A percentile compares a stretch with the other conserved stretches of the same genome.
phyloP scores from a whole-genome alignment of 1,140 invertebrate genomes.

The Caenorhabditis latens region DNA sequence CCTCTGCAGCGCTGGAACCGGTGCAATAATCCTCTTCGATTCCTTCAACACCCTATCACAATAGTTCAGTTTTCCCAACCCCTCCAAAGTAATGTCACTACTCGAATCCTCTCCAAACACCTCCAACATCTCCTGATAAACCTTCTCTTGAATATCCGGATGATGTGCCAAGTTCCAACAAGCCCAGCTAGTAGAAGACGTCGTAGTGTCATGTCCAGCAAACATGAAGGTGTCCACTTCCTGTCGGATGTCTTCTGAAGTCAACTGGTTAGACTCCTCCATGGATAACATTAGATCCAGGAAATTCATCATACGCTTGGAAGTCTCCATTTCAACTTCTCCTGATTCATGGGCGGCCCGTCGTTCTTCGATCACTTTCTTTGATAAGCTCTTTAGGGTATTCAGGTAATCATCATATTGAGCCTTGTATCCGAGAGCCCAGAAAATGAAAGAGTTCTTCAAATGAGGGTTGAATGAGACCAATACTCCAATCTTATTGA shows the following conservation, averaged over 20 bases:
- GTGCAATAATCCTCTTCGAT: conserved; percentile 82
- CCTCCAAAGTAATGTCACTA: conserved; percentile 84
- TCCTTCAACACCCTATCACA: conserved; percentile 83
- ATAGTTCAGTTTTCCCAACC: conserved; percentile 87
- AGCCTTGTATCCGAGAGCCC: conserved; percentile 31
- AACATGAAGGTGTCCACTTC: conserved; percentile 89
- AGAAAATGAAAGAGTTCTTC: conserved; percentile 31
- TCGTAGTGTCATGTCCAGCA: conserved; percentile 87
- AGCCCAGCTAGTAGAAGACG: conserved; percentile 84
- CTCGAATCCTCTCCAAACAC: conserved; percentile 82
- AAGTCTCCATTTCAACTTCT: conserved; percentile 63
- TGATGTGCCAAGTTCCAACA: conserved; percentile 79
- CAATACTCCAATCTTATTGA: conserved; percentile 86
- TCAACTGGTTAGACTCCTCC: conserved; percentile 83
- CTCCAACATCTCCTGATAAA: conserved; percentile 85
- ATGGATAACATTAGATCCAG: conserved; percentile 90
- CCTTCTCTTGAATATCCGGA: conserved; percentile 82
- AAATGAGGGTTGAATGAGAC: conserved; percentile 37
- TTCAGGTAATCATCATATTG: conserved; percentile 36
- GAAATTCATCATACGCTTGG: conserved; percentile 87
- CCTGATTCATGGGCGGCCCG: neutral
- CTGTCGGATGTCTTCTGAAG: conserved; percentile 80
- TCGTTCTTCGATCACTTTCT: conserved; percentile 55
- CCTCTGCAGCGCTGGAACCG: conserved; percentile 83
- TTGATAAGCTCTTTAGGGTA: neutral